These are phyloP conservation scores for Ecliptopera silaceata DNA, from an alignment of 2,888 invertebrate species.

Conservation along the genomic window DNA sequence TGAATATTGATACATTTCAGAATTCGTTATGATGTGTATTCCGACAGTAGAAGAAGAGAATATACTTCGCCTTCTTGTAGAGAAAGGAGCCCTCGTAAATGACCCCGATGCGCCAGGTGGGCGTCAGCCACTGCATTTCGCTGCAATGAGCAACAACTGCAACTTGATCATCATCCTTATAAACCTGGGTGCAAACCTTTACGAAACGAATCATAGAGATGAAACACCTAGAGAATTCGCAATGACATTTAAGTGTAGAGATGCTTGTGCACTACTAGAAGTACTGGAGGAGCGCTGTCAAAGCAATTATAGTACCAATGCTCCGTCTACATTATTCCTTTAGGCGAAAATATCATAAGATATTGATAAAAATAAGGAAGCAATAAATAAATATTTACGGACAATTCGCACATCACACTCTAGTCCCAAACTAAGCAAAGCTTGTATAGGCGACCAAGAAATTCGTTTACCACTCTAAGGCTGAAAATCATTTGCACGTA, in stretches of 20 bases:
- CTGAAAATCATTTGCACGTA: too few species aligned
- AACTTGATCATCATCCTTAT: slow-evolving; percentile 60
- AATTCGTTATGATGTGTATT: slow-evolving; percentile 69
- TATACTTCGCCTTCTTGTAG: slow-evolving; percentile 62
- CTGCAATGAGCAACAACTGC: slow-evolving; percentile 75
- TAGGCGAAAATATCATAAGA: too few species aligned
- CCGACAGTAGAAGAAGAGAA: slow-evolving; percentile 60
- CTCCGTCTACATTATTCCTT: not conserved
- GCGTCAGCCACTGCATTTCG: slow-evolving; percentile 76
- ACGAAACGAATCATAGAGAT: slow-evolving; percentile 56
- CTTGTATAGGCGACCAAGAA: too few species aligned
- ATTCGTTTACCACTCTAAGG: too few species aligned
- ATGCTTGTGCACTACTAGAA: slow-evolving; percentile 50
- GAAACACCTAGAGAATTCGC: slow-evolving; percentile 72
- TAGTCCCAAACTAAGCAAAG: too few species aligned
- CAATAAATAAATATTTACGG: not conserved
- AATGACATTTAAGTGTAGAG: slow-evolving; percentile 53
- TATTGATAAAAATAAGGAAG: not conserved
- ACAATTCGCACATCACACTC: too few species aligned
- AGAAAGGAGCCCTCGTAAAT: slow-evolving; percentile 62
- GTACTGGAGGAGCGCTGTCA: slow-evolving; percentile 38
- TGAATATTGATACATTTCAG: too few species aligned
- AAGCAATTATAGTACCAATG: not conserved
- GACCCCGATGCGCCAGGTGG: slow-evolving; percentile 64
- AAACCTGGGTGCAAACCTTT: slow-evolving; percentile 61